Evolutionary conservation across 2,888 invertebrate species (phyloP), one percentile per base, ranked within the genome.

Genomic region (Polydrusus pterygomalis): DNA sequence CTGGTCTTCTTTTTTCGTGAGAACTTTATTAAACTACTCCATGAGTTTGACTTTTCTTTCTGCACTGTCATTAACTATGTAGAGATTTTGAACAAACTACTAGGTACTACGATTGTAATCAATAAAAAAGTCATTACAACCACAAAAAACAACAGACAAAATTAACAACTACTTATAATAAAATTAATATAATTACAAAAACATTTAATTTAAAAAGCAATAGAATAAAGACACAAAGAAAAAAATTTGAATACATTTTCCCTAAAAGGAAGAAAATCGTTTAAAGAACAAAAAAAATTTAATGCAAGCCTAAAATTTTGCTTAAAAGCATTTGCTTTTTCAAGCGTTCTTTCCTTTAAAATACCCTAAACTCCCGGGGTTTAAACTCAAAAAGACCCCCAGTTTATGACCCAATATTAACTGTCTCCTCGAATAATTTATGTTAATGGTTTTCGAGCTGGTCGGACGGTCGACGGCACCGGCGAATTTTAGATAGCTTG

Each of bases 341-440:
- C 34, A 68, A 54, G 38, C 34, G 51, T 51, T 13, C 40, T 43
- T 65, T 54, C 68, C 18, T 51, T 68, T 68, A 54, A 54, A 70
- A 58, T 67, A 38, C 40, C 54, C 45, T 70, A 47, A 70, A 60
- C 60, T 70, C 58, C 70, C 11, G 75, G 75, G 71, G 75, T 75
- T 75, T 56, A 62, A 64, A 63, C 68, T 63, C 67, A 64, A 75
- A 72, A 71, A 73, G 69, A 64, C 56, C 69, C 74, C 76, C 70
- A 54, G 72, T 88, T 88, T 88, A 88, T 87, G 87, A 87, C 88
- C 87, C 86, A 88, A 87, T 88, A 88, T 88, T 88, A 88, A 89
- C 90, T 90, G 90, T 91, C 90, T 89, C 89, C 89, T 87, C 89
- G 89, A 75, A 90, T 90, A 90, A 91, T 90, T 90, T 88, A 88